Base-by-base conservation (phyloP, 2,888 invertebrate species). In the Dasypogon diadema region DNA sequence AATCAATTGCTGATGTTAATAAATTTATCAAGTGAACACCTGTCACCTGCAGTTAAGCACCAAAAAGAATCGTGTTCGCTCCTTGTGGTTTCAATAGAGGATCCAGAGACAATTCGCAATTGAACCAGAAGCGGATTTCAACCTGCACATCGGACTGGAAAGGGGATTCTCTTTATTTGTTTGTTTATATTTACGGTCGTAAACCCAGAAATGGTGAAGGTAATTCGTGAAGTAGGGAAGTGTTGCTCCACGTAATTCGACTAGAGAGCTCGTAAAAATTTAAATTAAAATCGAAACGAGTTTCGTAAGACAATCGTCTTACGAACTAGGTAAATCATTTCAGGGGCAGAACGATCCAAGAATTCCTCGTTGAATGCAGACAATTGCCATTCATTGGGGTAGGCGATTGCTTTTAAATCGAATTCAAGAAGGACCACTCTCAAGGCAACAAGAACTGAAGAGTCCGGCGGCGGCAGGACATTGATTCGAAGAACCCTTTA, bases 11-110 rank as follows among this genome's bases (percentile, higher is more conserved):
- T 74, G 21, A 63, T 37, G 22, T 42, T 56, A 55, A 75, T 68
- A 68, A 75, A 75, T 75, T 75, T 75, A 68, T 65, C 75, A 68
- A 75, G 21, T 55, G 68, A 75, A 75, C 75, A 75, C 68, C 68
- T 75, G 75, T 74, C 75, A 75, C 74, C 46, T 60, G 60, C 48
- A 70, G 46, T 21, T 46, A 46, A 48, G 60, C 34, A 34, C 60
- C 60, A 1, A 60, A 60, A 60, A 37, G 18, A 37, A 2, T 18
- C 60, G 18, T 42, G 60, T 42, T 42, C n/a, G 12, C 12, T 42
- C 42, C 12, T 42, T 42, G 42, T 42, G 42, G 42, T 42, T 42
- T 42, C 42, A 12, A 42, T 42, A n/a, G 12, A 42, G 8, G 5
- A 42, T n/a, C 42, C 12, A 42, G 2, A 42, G 42, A 42, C 8